These are phyloP conservation scores for Alligator mississippiensis DNA, from an alignment of 2,113 vertebrate species.

Conservation along the genomic window DNA sequence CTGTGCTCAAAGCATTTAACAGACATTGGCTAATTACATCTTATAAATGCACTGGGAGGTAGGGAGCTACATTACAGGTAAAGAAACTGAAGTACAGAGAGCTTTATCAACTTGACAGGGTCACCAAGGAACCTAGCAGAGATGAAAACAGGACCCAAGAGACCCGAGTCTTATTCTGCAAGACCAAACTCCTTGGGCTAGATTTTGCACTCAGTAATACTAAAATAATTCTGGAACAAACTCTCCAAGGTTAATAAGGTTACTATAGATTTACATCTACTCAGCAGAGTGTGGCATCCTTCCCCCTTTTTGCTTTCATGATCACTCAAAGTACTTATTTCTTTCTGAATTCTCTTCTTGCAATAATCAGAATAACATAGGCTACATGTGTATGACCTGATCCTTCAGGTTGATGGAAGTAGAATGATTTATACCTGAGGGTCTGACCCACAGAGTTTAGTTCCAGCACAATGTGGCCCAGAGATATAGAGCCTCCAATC, in stretches of 20 bases:
- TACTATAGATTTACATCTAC: not conserved
- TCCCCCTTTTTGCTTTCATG: not conserved
- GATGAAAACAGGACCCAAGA: not conserved
- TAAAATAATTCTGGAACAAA: not conserved
- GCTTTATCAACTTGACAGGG: conserved; percentile 40
- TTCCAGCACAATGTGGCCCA: conserved; percentile 9
- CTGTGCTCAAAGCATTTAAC: conserved; percentile 22
- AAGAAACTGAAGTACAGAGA: conserved; percentile 24
- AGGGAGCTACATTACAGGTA: not conserved
- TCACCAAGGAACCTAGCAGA: not conserved
- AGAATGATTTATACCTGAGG: not conserved
- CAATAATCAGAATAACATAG: not conserved
- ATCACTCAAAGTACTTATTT: not conserved
- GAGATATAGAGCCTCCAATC: conserved; percentile 45
- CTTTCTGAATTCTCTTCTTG: not conserved
- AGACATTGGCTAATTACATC: conserved; percentile 43
- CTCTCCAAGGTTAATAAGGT: not conserved
- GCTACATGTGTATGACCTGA: not conserved
- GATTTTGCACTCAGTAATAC: not conserved
- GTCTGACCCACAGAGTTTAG: conserved; percentile 25
- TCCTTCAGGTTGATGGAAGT: conserved; percentile 9
- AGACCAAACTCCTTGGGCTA: not conserved
- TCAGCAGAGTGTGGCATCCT: not conserved
- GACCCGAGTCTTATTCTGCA: not conserved
- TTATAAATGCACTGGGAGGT: not conserved